Percentiles rank a stretch among this genome's conserved stretches.
Conservation (phyloP, 1,140 invertebrate species). For the Neocloeon triangulifer region DNA sequence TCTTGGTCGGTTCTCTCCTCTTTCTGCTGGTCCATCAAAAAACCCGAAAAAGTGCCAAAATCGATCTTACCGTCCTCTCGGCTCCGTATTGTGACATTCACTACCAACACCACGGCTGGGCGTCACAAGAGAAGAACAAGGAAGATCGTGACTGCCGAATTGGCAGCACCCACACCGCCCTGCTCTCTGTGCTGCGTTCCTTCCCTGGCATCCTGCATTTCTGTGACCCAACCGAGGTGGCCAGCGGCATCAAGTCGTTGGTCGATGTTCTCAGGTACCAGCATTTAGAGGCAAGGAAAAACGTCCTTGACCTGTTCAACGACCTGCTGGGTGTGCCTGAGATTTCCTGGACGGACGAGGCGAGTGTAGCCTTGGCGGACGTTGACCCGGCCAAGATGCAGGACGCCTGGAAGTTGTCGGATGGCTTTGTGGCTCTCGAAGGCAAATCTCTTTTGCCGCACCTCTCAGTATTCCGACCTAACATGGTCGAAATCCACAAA, state of each 20-base stretch:
- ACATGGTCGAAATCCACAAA: conserved; percentile 75
- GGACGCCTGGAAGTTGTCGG: conserved; percentile 66
- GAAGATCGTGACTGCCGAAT: conserved; percentile 64
- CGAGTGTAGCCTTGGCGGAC: conserved; percentile 60
- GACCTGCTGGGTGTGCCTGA: conserved; percentile 65
- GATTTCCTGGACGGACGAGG: conserved; percentile 80
- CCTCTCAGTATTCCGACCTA: conserved; percentile 57
- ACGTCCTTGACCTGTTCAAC: conserved; percentile 73
- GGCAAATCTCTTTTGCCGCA: conserved; percentile 61
- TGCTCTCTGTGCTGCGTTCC: conserved; percentile 66
- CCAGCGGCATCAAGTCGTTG: conserved; percentile 53
- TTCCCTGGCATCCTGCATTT: conserved; percentile 76
- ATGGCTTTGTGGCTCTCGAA: conserved; percentile 82
- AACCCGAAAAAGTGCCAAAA: conserved; percentile 44
- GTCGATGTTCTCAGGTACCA: conserved; percentile 71
- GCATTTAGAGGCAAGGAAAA: conserved; percentile 73
- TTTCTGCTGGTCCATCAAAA: conserved; percentile 66
- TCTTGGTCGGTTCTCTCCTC: conserved; percentile 64
- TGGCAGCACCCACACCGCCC: conserved; percentile 56
- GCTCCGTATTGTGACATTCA: conserved; percentile 86
- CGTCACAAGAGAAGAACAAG: conserved; percentile 17
- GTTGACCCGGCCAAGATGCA: conserved; percentile 55
- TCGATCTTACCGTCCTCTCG: conserved; percentile 61
- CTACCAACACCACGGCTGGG: conserved; percentile 22
- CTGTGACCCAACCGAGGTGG: conserved; percentile 39